These are phyloP conservation scores for Eilema sororculum DNA, from an alignment of 2,888 invertebrate genomes.

Conservation along the genomic window DNA sequence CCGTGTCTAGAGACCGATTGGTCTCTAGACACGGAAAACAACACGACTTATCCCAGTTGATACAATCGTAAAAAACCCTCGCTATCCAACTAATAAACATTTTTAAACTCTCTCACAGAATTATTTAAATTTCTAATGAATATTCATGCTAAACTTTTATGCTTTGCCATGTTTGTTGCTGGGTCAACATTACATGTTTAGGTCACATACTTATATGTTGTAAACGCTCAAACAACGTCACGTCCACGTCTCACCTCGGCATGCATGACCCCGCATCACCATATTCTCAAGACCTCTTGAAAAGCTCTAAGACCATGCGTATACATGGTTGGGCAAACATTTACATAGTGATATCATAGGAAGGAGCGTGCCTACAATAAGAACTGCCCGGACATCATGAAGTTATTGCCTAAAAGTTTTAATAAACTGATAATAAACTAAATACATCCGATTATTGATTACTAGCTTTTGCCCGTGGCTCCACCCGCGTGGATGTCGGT, in stretches of 20 bases:
- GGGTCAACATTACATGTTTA: constrained; percentile 51
- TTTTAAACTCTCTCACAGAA: background rate
- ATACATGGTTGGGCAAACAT: constrained; percentile 46
- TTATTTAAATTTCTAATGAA: constrained; percentile 2
- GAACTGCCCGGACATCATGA: constrained; percentile 23
- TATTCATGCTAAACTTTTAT: background rate
- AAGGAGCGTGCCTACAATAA: constrained; percentile 45
- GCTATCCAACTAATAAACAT: background rate
- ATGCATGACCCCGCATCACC: constrained; percentile 73
- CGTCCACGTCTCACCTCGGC: constrained; percentile 60
- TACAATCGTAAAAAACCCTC: background rate
- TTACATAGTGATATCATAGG: constrained; percentile 46
- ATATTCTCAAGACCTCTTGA: constrained; percentile 60
- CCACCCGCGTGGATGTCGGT: no score
- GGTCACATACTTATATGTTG: constrained; percentile 56
- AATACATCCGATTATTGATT: no score
- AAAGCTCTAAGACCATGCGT: constrained; percentile 48
- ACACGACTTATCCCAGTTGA: background rate
- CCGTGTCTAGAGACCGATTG: no score
- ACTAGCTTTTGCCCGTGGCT: no score
- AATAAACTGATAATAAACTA: no score
- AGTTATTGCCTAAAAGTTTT: no score
- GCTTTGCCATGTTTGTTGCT: constrained; percentile 14
- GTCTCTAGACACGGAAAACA: background rate
- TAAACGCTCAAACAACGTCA: constrained; percentile 48